phyloP scores from a whole-genome alignment of 64 coral and sea anemone genomes.

The Anthopleura sola region DNA sequence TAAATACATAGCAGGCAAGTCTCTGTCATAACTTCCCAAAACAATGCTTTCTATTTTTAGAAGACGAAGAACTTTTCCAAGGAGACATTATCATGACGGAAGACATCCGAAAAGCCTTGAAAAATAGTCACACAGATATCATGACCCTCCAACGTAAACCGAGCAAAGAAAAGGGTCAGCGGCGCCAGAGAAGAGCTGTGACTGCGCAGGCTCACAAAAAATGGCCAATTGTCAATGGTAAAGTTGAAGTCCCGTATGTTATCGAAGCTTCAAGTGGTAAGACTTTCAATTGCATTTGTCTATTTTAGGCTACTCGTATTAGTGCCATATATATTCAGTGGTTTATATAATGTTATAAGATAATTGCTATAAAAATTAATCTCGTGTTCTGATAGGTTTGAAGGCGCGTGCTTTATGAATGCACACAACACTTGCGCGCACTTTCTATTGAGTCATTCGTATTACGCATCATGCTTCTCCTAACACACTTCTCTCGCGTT shows the following conservation, averaged over 20 bases:
- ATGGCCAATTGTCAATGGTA: not conserved
- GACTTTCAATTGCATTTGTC: not conserved
- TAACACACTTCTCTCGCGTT: too few species aligned
- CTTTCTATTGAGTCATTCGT: too few species aligned
- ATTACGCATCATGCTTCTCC: too few species aligned
- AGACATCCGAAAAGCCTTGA: not conserved
- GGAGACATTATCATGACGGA: slow-evolving; percentile 15
- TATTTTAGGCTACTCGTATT: too few species aligned
- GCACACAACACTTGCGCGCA: too few species aligned
- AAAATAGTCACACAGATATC: not conserved
- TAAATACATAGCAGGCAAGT: too few species aligned
- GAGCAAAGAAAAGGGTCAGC: not conserved
- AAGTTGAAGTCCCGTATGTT: not conserved
- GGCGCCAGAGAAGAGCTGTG: not conserved
- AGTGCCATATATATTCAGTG: too few species aligned
- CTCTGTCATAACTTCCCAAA: not conserved
- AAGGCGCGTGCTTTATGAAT: too few species aligned
- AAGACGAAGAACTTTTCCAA: slow-evolving; percentile 7
- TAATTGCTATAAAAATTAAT: too few species aligned
- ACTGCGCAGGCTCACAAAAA: not conserved
- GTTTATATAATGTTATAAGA: too few species aligned
- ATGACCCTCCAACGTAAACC: not conserved
- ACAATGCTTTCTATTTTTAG: not conserved
- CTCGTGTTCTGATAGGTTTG: too few species aligned
- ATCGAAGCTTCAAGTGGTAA: not conserved